Conservation (phyloP, 2,797 vertebrate genomes). For the Pteronotus mesoamericanus region DNA sequence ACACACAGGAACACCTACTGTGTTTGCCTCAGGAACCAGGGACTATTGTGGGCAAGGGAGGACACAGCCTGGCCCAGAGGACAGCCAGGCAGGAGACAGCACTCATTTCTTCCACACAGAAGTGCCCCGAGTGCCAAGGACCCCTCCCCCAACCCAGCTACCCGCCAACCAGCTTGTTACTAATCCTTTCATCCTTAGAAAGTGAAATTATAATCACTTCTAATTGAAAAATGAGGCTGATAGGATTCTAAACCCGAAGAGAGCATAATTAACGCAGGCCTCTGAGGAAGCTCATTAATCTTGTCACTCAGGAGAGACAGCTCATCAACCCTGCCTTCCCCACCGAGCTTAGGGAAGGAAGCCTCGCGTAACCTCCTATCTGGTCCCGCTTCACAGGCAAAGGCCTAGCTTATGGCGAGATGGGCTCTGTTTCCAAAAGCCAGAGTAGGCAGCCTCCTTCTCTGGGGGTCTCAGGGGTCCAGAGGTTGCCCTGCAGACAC, state of each 20-base stretch:
- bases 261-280: constrained; percentile 74
- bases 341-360: not conserved
- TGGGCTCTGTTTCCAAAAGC: not conserved
- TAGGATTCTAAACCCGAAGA: constrained; percentile 67
- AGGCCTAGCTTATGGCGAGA: fast-evolving
- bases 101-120: fast-evolving
- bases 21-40: not conserved
- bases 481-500: not conserved
- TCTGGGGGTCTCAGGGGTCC: fast-evolving
- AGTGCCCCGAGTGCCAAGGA: not conserved
- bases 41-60: too few relatives aligned
- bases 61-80: not conserved
- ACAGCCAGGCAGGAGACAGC: not conserved
- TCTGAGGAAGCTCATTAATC: constrained; percentile 73
- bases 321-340: not conserved
- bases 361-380: not conserved
- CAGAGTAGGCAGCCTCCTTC: not conserved
- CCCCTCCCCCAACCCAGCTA: not conserved
- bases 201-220: constrained; percentile 71
- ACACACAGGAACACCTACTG: not conserved
- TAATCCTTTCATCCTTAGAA: constrained; percentile 67
- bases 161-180: fast-evolving
- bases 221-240: constrained; percentile 76
- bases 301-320: constrained; percentile 70
- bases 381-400: not conserved